phyloP scores from a whole-genome alignment of 2,888 invertebrate species.

The Erynnis tages region DNA sequence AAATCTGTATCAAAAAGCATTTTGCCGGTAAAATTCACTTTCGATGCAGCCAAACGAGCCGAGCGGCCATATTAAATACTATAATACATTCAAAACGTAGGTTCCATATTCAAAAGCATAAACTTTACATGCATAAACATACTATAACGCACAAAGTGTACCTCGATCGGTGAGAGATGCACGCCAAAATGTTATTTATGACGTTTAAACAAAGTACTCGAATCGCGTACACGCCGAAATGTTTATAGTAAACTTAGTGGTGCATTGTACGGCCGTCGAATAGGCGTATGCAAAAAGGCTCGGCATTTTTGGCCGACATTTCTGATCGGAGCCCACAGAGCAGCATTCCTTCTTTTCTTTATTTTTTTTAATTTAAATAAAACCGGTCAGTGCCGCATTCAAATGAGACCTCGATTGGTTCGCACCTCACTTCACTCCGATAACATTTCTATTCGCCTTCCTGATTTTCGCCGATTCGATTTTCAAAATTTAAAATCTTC shows the following conservation, averaged over 20 bases:
- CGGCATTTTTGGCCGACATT: conserved; percentile 50
- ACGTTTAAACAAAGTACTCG: conserved; percentile 19
- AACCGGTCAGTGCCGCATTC: conserved; percentile 59
- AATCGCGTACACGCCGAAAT: conserved; percentile 21
- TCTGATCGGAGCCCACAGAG: conserved; percentile 45
- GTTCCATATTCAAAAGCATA: conserved; percentile 28
- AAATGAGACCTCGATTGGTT: conserved; percentile 61
- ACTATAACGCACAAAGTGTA: conserved; percentile 21
- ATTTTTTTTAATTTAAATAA: conserved; percentile 48
- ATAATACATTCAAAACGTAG: conserved; percentile 27
- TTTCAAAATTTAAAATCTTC: conserved; percentile 21
- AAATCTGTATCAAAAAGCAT: conserved; percentile 12
- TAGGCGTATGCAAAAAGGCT: conserved; percentile 36
- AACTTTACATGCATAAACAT: conserved; percentile 28
- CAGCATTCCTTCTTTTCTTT: conserved; percentile 45
- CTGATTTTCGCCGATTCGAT: conserved; percentile 25
- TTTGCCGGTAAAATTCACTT: conserved; percentile 5
- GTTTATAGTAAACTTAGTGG: conserved; percentile 28
- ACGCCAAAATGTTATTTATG: conserved; percentile 26
- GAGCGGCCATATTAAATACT: conserved; percentile 17
- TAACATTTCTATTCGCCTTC: conserved; percentile 28
- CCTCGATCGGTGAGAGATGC: conserved; percentile 11
- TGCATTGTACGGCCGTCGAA: conserved; percentile 28
- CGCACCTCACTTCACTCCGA: conserved; percentile 48
- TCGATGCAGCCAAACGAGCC: conserved; percentile 8